These are phyloP conservation scores for Antheraea mylitta DNA, from an alignment of 1,140 invertebrate species.

Conservation along the genomic window DNA sequence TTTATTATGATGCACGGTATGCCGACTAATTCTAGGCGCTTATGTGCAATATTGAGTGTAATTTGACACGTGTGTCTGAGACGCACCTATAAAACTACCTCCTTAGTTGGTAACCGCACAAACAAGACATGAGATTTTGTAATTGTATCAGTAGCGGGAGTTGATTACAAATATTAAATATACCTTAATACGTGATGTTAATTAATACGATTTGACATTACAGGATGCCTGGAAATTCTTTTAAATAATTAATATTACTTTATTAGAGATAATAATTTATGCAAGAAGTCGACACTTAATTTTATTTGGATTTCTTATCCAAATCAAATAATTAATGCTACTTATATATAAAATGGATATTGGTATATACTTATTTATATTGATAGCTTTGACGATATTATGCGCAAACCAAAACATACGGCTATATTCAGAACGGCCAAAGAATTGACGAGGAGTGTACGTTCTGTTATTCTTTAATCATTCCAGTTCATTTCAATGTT, in stretches of 20 bases:
- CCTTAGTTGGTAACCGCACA: not conserved
- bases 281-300: not conserved
- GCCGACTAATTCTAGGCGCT: conserved; percentile 37
- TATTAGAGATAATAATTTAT: not conserved
- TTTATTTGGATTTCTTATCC: no score
- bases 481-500: not conserved
- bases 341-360: no score
- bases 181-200: not conserved
- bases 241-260: not conserved
- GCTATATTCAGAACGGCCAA: no score
- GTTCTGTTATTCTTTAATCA: not conserved
- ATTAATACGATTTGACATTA: not conserved
- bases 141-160: not conserved
- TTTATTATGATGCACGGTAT: conserved; percentile 70
- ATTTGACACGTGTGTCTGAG: conserved; percentile 1
- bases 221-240: not conserved
- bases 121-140: not conserved
- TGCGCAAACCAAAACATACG: no score
- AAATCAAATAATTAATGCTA: no score
- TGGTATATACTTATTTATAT: no score
- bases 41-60: conserved; percentile 20
- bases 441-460: no score
- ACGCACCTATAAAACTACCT: conserved; percentile 2
- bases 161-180: conserved; percentile 1
- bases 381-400: no score